Percentiles rank a stretch among this genome's conserved stretches.
Evolutionary conservation across 2,888 invertebrate species (phyloP).

Genomic region (Notodonta dromedarius): DNA sequence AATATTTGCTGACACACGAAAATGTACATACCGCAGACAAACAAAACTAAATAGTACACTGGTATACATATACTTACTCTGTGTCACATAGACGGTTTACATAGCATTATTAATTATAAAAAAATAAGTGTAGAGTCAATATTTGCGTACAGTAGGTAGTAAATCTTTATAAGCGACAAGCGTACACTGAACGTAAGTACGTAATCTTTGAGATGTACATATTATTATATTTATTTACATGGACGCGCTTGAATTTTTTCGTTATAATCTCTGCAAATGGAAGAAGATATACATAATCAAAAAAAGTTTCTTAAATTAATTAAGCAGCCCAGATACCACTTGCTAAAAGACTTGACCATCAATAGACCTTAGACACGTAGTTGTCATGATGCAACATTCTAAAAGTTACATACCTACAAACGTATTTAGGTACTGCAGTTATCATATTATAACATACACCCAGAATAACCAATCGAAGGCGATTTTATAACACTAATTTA

Average conservation of each 20-base stretch:
- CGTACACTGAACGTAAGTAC: conserved; percentile 8
- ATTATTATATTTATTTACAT: no score
- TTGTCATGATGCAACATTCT: neutral
- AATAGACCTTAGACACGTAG: no score
- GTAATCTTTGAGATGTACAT: neutral
- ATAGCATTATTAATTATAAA: conserved; percentile 25
- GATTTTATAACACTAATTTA: neutral
- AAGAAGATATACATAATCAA: no score
- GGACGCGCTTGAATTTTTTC: no score
- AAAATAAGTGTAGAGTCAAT: conserved; percentile 24
- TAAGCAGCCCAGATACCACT: no score
- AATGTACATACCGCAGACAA: conserved; percentile 35
- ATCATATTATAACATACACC: neutral
- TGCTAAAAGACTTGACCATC: no score
- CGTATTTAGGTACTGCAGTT: neutral
- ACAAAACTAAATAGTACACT: conserved; percentile 6
- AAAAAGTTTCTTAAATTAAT: no score
- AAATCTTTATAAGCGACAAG: conserved; percentile 11
- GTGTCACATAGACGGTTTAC: conserved; percentile 10
- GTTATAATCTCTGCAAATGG: no score
- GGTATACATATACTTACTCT: neutral
- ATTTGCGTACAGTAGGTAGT: conserved; percentile 22
- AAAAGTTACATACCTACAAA: neutral
- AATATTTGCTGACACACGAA: conserved; percentile 48
- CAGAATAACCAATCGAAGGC: conserved; percentile 1